Evolutionary conservation across 2,888 invertebrate genomes (phyloP), one percentile per base, ranked within the genome.

Genomic region (Chloroclysta siterata): DNA sequence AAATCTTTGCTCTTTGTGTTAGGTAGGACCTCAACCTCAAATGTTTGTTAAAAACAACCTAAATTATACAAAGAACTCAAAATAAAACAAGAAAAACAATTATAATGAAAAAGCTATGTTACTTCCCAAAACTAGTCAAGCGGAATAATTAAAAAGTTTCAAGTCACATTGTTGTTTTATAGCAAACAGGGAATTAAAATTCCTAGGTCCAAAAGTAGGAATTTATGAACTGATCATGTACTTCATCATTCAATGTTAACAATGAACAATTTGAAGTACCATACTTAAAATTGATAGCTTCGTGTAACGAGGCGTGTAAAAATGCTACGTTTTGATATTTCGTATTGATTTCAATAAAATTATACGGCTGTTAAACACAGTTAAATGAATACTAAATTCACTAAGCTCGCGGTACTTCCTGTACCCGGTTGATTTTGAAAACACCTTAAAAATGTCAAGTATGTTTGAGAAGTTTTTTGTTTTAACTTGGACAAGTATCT

Each of bases 401-500:
- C 46, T 46, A 44, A 53, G 29, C 44, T 54, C 44, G 33, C 4
- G 11, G 15, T 54, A 44, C 54, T 47, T 55, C 46, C 46, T 46
- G 33, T 46, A 36, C 2, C 1, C 47, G 47, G 47, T 47, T 47
- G 13, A 13, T 44, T 15, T 13, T 2, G 1, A n/a, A 33, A 36
- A 39, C 17, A 33, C n/a, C 10, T 44, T 33, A 10, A 33, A 10
- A n/a, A 15, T 44, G 15, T 11, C 10, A 17, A 17, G 13, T 46
- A 65, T 65, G 65, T 22, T 57, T 22, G 17, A 44, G 11, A 61
- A 54, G 51, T 54, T 11, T 6, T 36, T 61, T 39, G n/a, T 63
- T 55, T 56, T 66, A 15, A 53, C 29, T 22, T 52, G 42, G 11
- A 41, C 51, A 5, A 22, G 51, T 33, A 28, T 62, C 4, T 54